Evolutionary conservation across 2,888 invertebrate species (phyloP).

Genomic region (Chironomus riparius): DNA sequence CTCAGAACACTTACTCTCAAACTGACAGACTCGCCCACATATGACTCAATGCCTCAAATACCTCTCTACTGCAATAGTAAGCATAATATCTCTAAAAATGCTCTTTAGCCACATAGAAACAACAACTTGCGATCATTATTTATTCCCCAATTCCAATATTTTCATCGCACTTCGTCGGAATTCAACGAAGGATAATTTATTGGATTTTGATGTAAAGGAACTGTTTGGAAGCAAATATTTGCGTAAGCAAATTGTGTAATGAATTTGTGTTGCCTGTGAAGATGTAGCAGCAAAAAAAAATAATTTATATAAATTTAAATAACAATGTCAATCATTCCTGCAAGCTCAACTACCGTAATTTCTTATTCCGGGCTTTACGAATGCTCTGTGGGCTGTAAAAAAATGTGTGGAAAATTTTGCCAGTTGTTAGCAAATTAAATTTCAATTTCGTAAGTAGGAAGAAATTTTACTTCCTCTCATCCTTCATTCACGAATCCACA

Average conservation of each 20-base stretch:
- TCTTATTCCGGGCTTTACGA: too few species aligned
- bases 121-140: too few species aligned
- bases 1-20: too few species aligned
- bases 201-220: constrained; percentile 1
- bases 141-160: neutral
- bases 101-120: too few species aligned
- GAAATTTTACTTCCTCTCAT: too few species aligned
- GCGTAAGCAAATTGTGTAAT: neutral
- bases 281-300: neutral
- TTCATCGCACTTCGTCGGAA: neutral
- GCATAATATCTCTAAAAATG: too few species aligned
- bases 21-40: too few species aligned
- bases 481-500: too few species aligned
- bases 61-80: too few species aligned
- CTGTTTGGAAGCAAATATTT: neutral
- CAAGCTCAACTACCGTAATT: neutral
- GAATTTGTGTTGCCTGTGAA: neutral
- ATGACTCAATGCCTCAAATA: too few species aligned
- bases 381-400: neutral
- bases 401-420: neutral
- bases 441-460: neutral
- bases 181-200: neutral
- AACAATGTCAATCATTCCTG: neutral
- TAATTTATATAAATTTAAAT: neutral
- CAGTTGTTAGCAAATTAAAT: neutral